These are phyloP conservation scores for Nerophis lumbriciformis DNA, from an alignment of 2,113 vertebrate genomes.

Conservation along the genomic window DNA sequence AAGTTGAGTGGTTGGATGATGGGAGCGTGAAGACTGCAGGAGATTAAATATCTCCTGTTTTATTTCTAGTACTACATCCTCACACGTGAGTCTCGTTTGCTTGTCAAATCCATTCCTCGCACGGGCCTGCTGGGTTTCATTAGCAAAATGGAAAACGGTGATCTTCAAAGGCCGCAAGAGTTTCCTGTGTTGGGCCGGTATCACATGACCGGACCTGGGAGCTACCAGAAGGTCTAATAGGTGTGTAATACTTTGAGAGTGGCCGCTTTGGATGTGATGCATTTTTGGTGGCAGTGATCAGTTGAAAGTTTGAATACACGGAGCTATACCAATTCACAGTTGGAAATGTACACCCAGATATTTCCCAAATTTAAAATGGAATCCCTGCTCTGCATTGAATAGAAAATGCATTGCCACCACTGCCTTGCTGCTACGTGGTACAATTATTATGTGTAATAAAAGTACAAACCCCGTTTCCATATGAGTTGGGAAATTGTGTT, in stretches of 20 bases:
- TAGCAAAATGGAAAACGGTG: slow-evolving; percentile 65
- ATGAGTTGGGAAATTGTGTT: too few relatives aligned
- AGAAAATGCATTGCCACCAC: background rate
- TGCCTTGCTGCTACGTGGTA: background rate
- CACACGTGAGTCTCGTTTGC: slow-evolving; percentile 30
- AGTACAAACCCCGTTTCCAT: too few relatives aligned
- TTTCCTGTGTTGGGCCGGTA: slow-evolving; percentile 63
- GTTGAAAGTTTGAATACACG: slow-evolving; percentile 9
- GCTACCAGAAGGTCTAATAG: slow-evolving; percentile 34
- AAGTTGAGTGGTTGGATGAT: slow-evolving; percentile 8
- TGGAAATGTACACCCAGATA: background rate
- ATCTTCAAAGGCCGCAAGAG: slow-evolving; percentile 66
- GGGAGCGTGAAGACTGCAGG: slow-evolving; percentile 7
- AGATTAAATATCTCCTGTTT: slow-evolving; percentile 7
- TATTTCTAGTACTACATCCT: slow-evolving; percentile 22
- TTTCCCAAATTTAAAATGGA: background rate
- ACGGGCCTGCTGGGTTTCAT: slow-evolving; percentile 65
- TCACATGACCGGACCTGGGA: slow-evolving; percentile 58
- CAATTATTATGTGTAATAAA: too few relatives aligned
- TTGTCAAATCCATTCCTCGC: slow-evolving; percentile 32
- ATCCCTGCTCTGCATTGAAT: too few relatives aligned
- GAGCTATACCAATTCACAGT: slow-evolving; percentile 8
- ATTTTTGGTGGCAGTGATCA: background rate
- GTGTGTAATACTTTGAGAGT: slow-evolving; percentile 22
- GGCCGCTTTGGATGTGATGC: slow-evolving; percentile 6